Percentiles rank a stretch among this genome's conserved stretches.
phyloP scores from a whole-genome alignment of 2,113 vertebrate genomes.

The Cavia porcellus region DNA sequence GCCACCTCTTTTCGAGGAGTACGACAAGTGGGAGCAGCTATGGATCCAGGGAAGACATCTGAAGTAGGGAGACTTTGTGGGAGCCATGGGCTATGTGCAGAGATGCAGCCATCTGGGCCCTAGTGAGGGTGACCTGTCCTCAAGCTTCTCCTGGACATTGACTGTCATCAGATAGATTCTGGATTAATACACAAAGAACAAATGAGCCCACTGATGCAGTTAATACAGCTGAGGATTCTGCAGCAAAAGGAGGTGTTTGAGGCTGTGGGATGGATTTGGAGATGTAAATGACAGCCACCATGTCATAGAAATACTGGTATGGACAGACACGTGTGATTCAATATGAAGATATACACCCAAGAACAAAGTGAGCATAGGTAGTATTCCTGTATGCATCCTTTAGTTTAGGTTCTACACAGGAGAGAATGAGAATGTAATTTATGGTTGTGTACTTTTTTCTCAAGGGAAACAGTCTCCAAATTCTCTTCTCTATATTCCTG shows the following conservation, averaged over 20 bases:
- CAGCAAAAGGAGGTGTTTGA: background rate
- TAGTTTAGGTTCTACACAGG: background rate
- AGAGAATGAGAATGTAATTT: background rate
- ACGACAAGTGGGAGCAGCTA: no score
- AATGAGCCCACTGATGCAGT: no score
- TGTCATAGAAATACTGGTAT: background rate
- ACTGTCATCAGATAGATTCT: no score
- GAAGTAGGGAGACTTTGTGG: no score
- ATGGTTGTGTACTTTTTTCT: background rate
- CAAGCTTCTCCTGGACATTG: no score
- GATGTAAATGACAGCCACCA: background rate
- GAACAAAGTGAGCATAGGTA: background rate
- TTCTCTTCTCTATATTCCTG: background rate
- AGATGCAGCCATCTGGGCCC: no score
- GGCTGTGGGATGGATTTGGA: background rate
- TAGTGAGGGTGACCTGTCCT: no score
- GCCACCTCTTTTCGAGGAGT: no score
- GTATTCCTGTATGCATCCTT: background rate
- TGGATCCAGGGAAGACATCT: no score
- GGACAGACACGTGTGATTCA: background rate
- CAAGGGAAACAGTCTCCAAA: background rate
- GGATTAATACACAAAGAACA: no score
- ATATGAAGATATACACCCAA: background rate
- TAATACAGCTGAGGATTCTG: background rate
- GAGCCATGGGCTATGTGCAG: no score